Evolutionary conservation across 2,797 vertebrate genomes (phyloP).

Genomic region (Sphaeramia orbicularis): DNA sequence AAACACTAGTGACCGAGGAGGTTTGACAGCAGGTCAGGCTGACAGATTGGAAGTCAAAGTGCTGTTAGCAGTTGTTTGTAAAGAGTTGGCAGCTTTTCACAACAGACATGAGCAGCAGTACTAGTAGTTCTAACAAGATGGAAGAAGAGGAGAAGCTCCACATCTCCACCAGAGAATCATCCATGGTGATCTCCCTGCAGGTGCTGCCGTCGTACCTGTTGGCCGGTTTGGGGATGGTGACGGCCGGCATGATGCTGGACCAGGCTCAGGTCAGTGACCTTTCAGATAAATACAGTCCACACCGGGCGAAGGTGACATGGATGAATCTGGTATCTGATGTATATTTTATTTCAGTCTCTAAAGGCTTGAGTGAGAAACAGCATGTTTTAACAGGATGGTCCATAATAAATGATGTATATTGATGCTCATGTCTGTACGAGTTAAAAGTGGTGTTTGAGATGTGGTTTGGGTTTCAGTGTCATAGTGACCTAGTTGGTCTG

Average conservation of each 20-base stretch:
- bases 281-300: neutral
- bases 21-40: conserved; percentile 4
- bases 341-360: neutral
- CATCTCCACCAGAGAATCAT: conserved; percentile 77
- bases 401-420: neutral
- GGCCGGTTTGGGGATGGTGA: conserved; percentile 91
- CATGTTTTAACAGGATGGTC: neutral
- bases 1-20: neutral
- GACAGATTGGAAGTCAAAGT: conserved; percentile 49
- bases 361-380: neutral
- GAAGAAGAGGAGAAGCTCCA: conserved; percentile 77
- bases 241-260: conserved; percentile 91
- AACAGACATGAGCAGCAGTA: conserved; percentile 16
- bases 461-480: conserved; percentile 32
- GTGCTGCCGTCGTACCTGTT: conserved; percentile 87
- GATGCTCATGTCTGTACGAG: neutral
- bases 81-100: conserved; percentile 8
- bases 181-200: conserved; percentile 84
- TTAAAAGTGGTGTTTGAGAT: neutral
- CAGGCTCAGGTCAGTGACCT: conserved; percentile 86
- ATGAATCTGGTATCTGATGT: neutral
- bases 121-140: conserved; percentile 32
- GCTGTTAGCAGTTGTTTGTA: conserved; percentile 34
- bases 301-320: neutral
- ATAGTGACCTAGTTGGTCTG: conserved; percentile 32